A percentile compares a stretch with the other conserved stretches of the same genome.
These are phyloP conservation scores for Ormyrus thymus DNA, from an alignment of 2,888 invertebrate genomes.

Conservation along the genomic window DNA sequence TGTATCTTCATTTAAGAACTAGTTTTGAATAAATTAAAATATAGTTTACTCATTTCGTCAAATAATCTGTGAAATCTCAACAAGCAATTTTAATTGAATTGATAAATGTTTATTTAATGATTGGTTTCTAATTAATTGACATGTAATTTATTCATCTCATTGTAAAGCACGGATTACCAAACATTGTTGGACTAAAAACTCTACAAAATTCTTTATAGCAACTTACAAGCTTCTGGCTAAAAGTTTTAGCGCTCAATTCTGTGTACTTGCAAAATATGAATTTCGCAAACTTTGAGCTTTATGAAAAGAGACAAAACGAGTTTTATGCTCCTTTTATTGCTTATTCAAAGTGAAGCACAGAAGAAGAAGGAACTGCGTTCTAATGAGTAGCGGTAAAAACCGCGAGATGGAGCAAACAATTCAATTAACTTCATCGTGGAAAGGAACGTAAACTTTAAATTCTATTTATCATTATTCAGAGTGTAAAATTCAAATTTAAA, in stretches of 20 bases:
- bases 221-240: background rate
- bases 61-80: no score
- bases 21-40: no score
- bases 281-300: slow-evolving; percentile 36
- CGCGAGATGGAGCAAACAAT: slow-evolving; percentile 1
- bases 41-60: no score
- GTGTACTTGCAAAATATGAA: slow-evolving; percentile 23
- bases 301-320: background rate
- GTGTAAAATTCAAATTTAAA: no score
- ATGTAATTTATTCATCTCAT: no score
- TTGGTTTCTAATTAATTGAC: no score
- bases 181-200: background rate
- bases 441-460: background rate
- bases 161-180: no score
- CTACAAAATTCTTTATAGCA: background rate
- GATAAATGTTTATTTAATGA: no score
- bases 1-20: no score
- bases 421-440: background rate
- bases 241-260: background rate
- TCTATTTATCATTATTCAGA: background rate
- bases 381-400: slow-evolving; percentile 1
- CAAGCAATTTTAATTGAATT: no score
- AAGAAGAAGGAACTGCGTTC: background rate
- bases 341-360: background rate
- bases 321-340: slow-evolving; percentile 13